A percentile compares a stretch with the other conserved stretches of the same genome.
phyloP scores from a whole-genome alignment of 2,797 vertebrate genomes.

The Buceros bicornis region DNA sequence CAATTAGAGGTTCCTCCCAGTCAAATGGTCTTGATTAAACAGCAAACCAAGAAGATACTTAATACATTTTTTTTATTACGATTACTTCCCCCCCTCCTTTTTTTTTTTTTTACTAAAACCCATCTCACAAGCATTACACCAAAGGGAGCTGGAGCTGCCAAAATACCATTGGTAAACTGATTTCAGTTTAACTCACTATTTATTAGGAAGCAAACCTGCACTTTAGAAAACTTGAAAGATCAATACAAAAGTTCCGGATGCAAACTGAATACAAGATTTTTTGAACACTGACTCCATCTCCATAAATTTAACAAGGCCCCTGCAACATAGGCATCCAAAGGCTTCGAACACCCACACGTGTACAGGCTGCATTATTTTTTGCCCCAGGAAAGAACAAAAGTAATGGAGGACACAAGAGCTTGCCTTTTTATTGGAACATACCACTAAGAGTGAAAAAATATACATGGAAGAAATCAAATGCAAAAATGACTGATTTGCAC shows the following conservation, averaged over 20 bases:
- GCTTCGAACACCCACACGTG: not conserved
- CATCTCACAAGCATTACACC: conserved; percentile 7
- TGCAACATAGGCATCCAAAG: not conserved
- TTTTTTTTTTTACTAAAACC: not conserved
- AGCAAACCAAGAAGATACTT: conserved; percentile 49
- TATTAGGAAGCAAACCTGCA: conserved; percentile 42
- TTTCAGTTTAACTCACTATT: conserved; percentile 32
- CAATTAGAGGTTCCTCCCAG: conserved; percentile 73
- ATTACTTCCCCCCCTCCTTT: not conserved
- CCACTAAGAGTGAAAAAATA: not conserved
- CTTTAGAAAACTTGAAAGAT: conserved; percentile 5
- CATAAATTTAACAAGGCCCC: not conserved
- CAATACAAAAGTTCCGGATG: not conserved
- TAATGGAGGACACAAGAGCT: not conserved
- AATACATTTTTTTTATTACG: not conserved
- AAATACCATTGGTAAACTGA: not conserved
- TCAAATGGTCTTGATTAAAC: conserved; percentile 56
- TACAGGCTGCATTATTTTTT: not conserved
- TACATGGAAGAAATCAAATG: not conserved
- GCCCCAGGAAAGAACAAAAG: not conserved
- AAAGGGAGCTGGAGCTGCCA: conserved; percentile 20
- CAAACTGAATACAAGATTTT: not conserved
- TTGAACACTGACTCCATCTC: not conserved
- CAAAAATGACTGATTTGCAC: not conserved
- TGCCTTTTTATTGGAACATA: not conserved